Base-by-base conservation (phyloP, 1,140 invertebrate species). In the Plutomurus gul region DNA sequence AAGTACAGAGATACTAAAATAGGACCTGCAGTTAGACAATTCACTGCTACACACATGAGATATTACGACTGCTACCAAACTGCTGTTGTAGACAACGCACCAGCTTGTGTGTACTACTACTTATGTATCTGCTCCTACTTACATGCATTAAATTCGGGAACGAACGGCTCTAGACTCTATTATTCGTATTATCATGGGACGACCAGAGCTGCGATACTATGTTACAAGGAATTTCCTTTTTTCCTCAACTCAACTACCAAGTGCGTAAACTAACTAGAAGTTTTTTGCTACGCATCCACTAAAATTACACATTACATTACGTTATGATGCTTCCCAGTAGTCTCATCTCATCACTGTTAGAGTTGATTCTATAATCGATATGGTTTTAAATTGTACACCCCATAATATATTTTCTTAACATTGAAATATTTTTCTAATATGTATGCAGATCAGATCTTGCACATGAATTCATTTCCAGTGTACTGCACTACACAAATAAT, bases 161-260 rank as follows among this genome's bases (percentile, higher is more conserved):
- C n/a, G 39, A 43, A n/a, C 39, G n/a, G 3, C 43, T 47, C 1
- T 47, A 18, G n/a, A 60, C 56, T 65, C 56, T 65, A 65, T 65
- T 65, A 65, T 65, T 65, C n/a, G 40, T 10, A 43, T 43, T 43
- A n/a, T 43, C n/a, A 72, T 72, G 22, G 25, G 10, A 40, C 70
- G 39, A 72, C 70, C 39, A 72, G 70, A 37, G 70, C 39, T 72
- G 25, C 70, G 40, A 40, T 72, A n/a, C n/a, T n/a, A n/a, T n/a
- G n/a, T n/a, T 72, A 46, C 70, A n/a, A n/a, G n/a, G 37, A 72
- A 72, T 72, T 40, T 43, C 70, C 70, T 72, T 72, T 72, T 72
- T 72, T 39, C 16, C 40, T n/a, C 40, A 43, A 10, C 8, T 43
- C 70, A 33, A 30, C 47, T 51, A 51, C 18, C 13, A 25, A 65